A percentile compares a stretch with the other conserved stretches of the same genome.
Evolutionary conservation across 2,113 vertebrate genomes (phyloP).

Genomic region (Misgurnus anguillicaudatus): DNA sequence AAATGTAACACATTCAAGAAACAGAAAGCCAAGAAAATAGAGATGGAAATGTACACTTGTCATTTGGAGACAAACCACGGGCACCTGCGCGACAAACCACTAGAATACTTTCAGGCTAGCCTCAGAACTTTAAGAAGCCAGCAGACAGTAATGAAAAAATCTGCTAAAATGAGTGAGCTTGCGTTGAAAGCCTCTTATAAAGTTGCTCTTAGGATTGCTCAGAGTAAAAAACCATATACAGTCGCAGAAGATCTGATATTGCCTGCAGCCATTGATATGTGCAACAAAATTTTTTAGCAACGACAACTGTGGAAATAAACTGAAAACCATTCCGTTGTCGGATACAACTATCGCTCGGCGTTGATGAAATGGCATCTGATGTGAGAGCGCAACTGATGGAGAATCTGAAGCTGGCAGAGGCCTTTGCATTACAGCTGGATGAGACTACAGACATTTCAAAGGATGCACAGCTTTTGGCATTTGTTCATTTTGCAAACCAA

Average conservation of each 20-base stretch:
- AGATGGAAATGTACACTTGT: neutral
- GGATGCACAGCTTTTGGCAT: neutral
- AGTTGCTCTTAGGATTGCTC: neutral
- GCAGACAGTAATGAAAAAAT: slow-evolving; percentile 3
- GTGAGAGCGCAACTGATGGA: neutral
- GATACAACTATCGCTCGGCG: neutral
- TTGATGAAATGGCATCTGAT: neutral
- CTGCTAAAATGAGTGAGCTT: neutral
- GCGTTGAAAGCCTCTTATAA: neutral
- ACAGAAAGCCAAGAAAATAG: neutral
- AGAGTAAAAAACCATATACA: neutral
- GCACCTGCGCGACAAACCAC: neutral
- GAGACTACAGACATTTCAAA: neutral
- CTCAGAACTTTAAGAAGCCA: neutral
- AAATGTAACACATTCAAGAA: neutral
- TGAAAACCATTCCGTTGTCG: neutral
- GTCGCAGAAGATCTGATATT: neutral
- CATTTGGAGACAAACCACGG: neutral
- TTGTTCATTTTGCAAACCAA: neutral
- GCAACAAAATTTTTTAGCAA: slow-evolving; percentile 4
- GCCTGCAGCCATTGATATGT: neutral
- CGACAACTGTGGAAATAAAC: neutral
- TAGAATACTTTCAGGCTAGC: neutral
- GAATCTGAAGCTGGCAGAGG: neutral
- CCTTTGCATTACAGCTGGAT: slow-evolving; percentile 7